These are phyloP conservation scores for Lanius ludovicianus DNA, from an alignment of 2,113 vertebrate genomes.

Conservation along the genomic window DNA sequence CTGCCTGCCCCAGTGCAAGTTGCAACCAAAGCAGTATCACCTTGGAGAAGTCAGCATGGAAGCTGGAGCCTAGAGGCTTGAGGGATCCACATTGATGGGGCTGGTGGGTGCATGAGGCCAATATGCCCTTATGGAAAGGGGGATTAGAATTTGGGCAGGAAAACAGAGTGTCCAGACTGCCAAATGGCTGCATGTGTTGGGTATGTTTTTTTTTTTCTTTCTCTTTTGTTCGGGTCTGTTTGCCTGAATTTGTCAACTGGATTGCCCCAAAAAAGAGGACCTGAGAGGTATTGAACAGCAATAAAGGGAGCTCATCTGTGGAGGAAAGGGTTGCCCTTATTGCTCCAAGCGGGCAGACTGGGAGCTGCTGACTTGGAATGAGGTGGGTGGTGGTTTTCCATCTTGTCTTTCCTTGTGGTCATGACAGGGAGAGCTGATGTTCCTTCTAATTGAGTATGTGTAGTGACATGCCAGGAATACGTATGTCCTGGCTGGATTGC, in stretches of 20 bases:
- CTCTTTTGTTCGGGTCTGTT: neutral
- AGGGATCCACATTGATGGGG: neutral
- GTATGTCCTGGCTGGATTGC: neutral
- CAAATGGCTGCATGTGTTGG: neutral
- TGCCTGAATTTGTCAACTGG: neutral
- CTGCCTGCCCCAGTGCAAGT: neutral
- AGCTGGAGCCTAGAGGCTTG: neutral
- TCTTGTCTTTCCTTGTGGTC: neutral
- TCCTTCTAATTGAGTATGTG: neutral
- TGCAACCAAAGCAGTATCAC: neutral
- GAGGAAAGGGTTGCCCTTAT: neutral
- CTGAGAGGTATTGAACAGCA: neutral
- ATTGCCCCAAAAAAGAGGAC: neutral
- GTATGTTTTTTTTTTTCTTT: neutral
- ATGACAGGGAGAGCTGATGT: neutral
- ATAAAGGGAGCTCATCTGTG: neutral
- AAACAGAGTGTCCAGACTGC: neutral
- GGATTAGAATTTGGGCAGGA: neutral
- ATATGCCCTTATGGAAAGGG: neutral
- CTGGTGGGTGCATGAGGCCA: neutral
- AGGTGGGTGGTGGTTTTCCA: neutral
- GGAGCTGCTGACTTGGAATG: neutral
- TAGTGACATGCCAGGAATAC: neutral
- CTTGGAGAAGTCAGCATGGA: accelerated
- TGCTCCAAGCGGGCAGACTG: neutral